Conservation (phyloP, 2,113 vertebrate genomes). For the Bettongia penicillata region DNA sequence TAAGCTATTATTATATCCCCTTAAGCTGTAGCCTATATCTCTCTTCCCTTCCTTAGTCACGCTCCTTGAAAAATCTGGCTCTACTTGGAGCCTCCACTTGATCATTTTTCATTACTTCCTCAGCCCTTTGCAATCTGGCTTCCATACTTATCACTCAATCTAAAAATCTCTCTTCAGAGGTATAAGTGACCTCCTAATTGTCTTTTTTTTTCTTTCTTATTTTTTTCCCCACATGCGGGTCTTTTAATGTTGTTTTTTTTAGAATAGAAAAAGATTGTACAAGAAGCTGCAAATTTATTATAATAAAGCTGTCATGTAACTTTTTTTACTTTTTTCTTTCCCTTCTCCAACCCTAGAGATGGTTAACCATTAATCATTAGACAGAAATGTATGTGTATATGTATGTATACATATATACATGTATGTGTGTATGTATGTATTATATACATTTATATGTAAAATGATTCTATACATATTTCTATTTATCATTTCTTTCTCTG, state of each 20-base stretch:
- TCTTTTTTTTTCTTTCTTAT: not conserved
- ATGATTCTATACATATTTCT: not conserved
- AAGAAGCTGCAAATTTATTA: not conserved
- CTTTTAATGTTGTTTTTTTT: too few relatives aligned
- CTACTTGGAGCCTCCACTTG: not conserved
- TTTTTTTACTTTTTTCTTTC: not conserved
- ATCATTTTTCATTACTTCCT: not conserved
- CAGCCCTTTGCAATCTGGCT: not conserved
- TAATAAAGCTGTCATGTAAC: not conserved
- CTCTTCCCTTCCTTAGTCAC: not conserved
- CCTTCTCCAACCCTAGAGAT: not conserved
- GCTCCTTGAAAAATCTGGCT: not conserved
- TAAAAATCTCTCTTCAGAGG: not conserved
- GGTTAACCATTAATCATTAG: not conserved
- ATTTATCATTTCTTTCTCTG: not conserved
- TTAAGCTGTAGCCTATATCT: not conserved
- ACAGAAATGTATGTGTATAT: too few relatives aligned
- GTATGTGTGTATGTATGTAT: too few relatives aligned
- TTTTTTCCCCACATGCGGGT: not conserved
- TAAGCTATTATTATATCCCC: not conserved
- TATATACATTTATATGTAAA: not conserved
- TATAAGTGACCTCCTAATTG: not conserved
- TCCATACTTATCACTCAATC: not conserved
- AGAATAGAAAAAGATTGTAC: not conserved
- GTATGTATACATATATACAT: too few relatives aligned